phyloP scores from a whole-genome alignment of 2,888 invertebrate species.

The Leptura quadrifasciata region DNA sequence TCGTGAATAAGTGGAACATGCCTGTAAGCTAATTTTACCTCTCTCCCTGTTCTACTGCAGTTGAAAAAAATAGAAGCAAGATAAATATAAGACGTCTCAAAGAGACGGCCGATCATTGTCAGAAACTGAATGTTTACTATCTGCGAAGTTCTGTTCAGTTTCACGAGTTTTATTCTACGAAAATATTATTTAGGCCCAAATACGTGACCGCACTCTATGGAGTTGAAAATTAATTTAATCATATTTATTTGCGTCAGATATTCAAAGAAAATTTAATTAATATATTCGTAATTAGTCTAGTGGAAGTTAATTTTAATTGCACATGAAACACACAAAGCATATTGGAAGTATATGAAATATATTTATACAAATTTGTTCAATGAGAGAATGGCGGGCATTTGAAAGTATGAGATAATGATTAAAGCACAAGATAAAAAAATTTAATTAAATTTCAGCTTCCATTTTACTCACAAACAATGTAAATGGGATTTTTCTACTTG shows the following conservation, averaged over 20 bases:
- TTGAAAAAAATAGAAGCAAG: too few species aligned
- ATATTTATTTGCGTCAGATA: neutral
- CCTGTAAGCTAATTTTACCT: too few species aligned
- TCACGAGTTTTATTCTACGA: too few species aligned
- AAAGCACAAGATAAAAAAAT: constrained; percentile 41
- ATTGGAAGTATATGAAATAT: neutral
- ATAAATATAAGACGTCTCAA: too few species aligned
- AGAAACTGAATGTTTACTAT: too few species aligned
- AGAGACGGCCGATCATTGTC: too few species aligned
- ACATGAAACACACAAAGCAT: neutral
- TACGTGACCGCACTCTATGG: neutral
- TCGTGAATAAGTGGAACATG: too few species aligned
- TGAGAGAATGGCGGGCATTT: constrained; percentile 16
- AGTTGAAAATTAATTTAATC: neutral
- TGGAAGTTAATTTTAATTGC: constrained; percentile 2
- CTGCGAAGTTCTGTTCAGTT: too few species aligned
- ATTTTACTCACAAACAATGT: constrained; percentile 23
- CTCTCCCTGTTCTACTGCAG: too few species aligned
- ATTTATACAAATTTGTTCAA: constrained; percentile 1
- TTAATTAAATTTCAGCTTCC: constrained; percentile 42
- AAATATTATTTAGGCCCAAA: too few species aligned
- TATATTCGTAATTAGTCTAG: neutral
- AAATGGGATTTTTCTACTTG: constrained; percentile 40
- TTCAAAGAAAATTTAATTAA: constrained; percentile 1
- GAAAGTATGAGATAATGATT: constrained; percentile 37